phyloP scores from a whole-genome alignment of 2,797 vertebrate genomes.

The Mionectes olivaceus region DNA sequence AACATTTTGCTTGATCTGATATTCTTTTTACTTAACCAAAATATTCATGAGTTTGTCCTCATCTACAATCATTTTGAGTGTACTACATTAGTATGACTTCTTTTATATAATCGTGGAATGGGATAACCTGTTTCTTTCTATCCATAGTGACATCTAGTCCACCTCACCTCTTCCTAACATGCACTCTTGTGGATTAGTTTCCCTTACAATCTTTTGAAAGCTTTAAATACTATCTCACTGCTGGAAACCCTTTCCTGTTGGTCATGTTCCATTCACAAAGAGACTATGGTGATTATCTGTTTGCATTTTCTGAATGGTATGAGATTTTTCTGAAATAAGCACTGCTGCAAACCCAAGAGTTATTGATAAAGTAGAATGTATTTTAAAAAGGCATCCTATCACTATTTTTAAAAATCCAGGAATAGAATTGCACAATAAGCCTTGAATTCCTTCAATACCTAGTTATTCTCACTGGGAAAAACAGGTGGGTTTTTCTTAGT shows the following conservation, averaged over 20 bases:
- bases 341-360: neutral
- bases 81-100: neutral
- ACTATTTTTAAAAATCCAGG: neutral
- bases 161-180: neutral
- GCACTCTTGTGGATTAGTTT: rapidly evolving
- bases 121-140: neutral
- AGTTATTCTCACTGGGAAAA: neutral
- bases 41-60: neutral
- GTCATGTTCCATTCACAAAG: neutral
- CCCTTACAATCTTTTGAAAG: neutral
- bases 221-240: neutral
- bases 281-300: neutral
- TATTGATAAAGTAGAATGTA: neutral
- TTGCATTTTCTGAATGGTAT: neutral
- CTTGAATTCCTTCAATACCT: neutral
- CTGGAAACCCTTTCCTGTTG: neutral
- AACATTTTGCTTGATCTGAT: neutral
- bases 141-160: neutral
- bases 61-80: neutral
- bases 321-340: neutral
- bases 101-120: neutral
- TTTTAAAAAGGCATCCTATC: neutral
- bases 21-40: neutral
- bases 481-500: neutral
- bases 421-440: neutral